phyloP scores from a whole-genome alignment of 2,113 vertebrate genomes.

The Macrotus californicus region DNA sequence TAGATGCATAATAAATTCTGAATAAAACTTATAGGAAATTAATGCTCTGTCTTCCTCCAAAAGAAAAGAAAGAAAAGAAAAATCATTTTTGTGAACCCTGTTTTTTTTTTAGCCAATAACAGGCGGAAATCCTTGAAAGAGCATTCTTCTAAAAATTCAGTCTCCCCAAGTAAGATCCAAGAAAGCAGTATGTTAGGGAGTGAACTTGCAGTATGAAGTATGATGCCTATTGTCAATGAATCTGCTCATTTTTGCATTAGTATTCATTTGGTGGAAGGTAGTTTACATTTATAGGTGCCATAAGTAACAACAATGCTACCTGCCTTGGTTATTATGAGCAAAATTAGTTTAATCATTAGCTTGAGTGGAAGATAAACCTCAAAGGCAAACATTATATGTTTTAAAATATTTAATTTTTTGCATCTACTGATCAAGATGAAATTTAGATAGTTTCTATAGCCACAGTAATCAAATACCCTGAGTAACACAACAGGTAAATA shows the following conservation, averaged over 20 bases:
- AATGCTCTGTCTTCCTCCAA: neutral
- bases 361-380: neutral
- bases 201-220: neutral
- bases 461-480: neutral
- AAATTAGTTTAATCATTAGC: conserved; percentile 14
- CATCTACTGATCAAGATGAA: neutral
- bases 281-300: neutral
- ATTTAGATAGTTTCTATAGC: neutral
- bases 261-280: neutral
- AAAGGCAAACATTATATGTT: neutral
- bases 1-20: neutral
- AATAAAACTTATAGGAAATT: neutral
- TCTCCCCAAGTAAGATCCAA: neutral
- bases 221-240: neutral
- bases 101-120: neutral
- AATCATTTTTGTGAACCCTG: neutral
- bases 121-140: neutral
- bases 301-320: neutral
- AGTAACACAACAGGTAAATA: neutral
- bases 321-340: neutral
- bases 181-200: neutral
- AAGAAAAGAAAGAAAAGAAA: neutral
- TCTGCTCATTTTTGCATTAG: neutral
- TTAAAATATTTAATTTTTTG: neutral
- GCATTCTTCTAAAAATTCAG: neutral